Conservation (phyloP, 2,113 vertebrate genomes). For the Cyphomyrus discorhynchus region DNA sequence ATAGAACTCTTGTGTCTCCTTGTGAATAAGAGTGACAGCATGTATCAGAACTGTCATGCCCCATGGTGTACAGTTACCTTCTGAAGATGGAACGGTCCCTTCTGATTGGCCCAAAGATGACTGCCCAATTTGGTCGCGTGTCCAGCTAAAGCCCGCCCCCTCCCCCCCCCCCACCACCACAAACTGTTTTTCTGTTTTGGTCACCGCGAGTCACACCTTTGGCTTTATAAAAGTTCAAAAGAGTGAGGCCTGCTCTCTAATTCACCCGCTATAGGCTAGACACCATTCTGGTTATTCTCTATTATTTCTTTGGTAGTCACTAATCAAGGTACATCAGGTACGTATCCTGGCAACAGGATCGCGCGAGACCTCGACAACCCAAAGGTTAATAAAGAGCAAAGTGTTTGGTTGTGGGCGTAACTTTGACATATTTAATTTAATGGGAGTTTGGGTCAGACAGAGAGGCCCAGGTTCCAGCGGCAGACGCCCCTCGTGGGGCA, state of each 20-base stretch:
- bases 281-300: constrained; percentile 67
- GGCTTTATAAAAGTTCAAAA: constrained; percentile 61
- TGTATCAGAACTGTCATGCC: constrained; percentile 28
- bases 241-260: constrained; percentile 31
- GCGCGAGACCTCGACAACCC: constrained; percentile 63
- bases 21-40: constrained; percentile 17
- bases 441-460: constrained; percentile 39
- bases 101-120: constrained; percentile 55
- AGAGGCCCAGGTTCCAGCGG: background rate
- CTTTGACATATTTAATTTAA: constrained; percentile 46
- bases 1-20: constrained; percentile 43
- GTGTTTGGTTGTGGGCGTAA: constrained; percentile 65
- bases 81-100: constrained; percentile 48
- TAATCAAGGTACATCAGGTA: constrained; percentile 68
- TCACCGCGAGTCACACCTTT: constrained; percentile 79
- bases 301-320: constrained; percentile 98
- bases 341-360: constrained; percentile 64
- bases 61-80: constrained; percentile 45
- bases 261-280: constrained; percentile 28
- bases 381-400: constrained; percentile 75
- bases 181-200: constrained; percentile 65
- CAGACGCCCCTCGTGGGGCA: background rate
- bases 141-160: constrained; percentile 37
- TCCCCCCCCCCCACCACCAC: constrained; percentile 19
- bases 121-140: constrained; percentile 59